Percentiles rank a stretch among this genome's conserved stretches.
phyloP scores from a whole-genome alignment of 2,113 vertebrate species.

The Tympanuchus pallidicinctus region DNA sequence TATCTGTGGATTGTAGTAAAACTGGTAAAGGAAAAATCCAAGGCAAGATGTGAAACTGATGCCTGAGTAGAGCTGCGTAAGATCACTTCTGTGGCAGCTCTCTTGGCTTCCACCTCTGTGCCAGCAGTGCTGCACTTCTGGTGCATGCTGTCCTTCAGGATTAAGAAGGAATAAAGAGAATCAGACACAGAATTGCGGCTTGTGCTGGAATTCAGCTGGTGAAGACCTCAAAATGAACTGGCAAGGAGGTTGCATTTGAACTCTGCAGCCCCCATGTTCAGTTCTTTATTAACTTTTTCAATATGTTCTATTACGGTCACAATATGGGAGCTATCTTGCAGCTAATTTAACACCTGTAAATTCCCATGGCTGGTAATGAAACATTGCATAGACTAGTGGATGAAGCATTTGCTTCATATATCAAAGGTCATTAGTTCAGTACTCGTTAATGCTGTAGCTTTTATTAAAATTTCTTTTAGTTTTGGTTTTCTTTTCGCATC shows the following conservation, averaged over 20 bases:
- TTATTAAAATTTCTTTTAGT: slow-evolving; percentile 31
- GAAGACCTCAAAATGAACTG: slow-evolving; percentile 43
- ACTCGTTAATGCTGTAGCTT: slow-evolving; percentile 32
- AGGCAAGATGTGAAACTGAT: accelerated
- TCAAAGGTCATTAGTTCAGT: slow-evolving; percentile 65
- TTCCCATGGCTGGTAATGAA: slow-evolving; percentile 66
- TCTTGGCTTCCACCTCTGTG: not conserved
- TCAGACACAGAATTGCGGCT: accelerated
- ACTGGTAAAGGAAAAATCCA: not conserved
- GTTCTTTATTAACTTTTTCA: slow-evolving; percentile 64
- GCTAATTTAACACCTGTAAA: slow-evolving; percentile 71
- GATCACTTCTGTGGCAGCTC: not conserved
- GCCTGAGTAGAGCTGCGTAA: not conserved
- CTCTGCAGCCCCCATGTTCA: not conserved
- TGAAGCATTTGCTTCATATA: slow-evolving; percentile 59
- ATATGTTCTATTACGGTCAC: slow-evolving; percentile 38
- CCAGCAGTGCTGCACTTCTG: not conserved
- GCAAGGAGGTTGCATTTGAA: slow-evolving; percentile 14
- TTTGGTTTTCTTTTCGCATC: not conserved
- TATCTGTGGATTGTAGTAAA: not conserved
- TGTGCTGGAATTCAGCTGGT: not conserved
- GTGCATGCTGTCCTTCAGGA: not conserved
- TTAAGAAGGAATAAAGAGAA: not conserved
- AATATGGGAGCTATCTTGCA: slow-evolving; percentile 55
- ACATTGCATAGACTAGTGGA: not conserved